Evolutionary conservation across 2,888 invertebrate species (phyloP), one percentile per base, ranked within the genome.

Genomic region (Hypselothyrea guttata): DNA sequence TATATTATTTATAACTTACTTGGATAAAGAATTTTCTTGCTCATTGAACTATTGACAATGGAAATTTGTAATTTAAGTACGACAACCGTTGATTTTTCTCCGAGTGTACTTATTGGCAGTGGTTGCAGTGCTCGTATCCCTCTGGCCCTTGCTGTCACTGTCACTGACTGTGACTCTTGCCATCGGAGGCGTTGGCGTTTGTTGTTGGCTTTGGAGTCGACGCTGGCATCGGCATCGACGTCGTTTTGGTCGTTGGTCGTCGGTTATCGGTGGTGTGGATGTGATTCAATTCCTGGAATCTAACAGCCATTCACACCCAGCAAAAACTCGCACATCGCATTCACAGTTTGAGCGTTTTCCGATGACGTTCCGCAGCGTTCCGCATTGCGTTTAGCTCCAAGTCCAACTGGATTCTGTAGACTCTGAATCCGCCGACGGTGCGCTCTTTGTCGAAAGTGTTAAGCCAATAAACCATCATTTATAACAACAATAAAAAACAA

Each of bases 241-340:
- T 54, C 47, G 58, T 57, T 49, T 61, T 40, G 58, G 38, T 13
- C 34, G 13, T 7, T 7, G 37, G 15, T 37, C 16, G 4, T 5
- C 18, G 18, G 15, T 16, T 15, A n/a, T 66, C 44, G 55, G 35
- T 49, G 56, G 49, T 60, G 55, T 63, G 70, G 67, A 44, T 71
- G 79, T 84, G 86, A 85, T 64, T 84, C 79, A 81, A 74, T 88
- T 88, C 88, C 85, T 81, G 86, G 88, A 88, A 88, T 88, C 88
- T 88, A 88, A 88, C 88, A 87, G 77, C 84, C 88, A 88, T 88
- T 88, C 88, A 88, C 89, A 88, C 88, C 86, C 87, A 87, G 73
- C 86, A 84, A 83, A 81, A 88, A 84, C 73, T 88, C 87, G 76
- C 86, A 87, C 86, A 84, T 88, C 86, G 58, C 79, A 88, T 88